A percentile compares a stretch with the other conserved stretches of the same genome.
phyloP scores from a whole-genome alignment of 64 coral and sea anemone genomes.

The Stichodactyla mertensii region DNA sequence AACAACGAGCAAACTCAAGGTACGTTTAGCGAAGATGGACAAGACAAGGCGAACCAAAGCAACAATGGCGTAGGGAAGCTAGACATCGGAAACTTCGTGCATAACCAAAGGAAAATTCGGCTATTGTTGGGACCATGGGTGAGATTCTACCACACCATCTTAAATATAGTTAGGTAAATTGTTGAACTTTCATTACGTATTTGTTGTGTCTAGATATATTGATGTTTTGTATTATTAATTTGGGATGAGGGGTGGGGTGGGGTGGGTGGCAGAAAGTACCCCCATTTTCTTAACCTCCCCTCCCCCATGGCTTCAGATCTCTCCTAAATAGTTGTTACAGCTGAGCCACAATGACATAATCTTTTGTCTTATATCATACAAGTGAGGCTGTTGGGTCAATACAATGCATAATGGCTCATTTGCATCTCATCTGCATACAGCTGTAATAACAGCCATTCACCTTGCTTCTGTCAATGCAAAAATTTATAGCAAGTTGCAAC shows the following conservation, averaged over 20 bases:
- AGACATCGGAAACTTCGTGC: conserved; percentile 52
- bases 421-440: no score
- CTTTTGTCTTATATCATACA: no score
- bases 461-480: no score
- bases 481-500: no score
- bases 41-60: background rate
- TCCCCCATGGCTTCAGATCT: no score
- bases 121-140: conserved; percentile 19
- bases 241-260: background rate
- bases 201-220: background rate
- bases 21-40: background rate
- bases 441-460: no score
- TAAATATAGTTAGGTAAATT: conserved; percentile 1
- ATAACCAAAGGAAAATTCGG: conserved; percentile 31
- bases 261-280: background rate
- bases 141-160: background rate
- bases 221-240: background rate
- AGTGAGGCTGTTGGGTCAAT: no score
- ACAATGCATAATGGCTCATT: no score
- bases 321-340: no score
- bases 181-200: background rate
- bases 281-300: no score
- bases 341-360: no score
- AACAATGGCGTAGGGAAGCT: conserved; percentile 46
- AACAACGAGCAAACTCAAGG: background rate